These are phyloP conservation scores for Acanthoscelides obtectus DNA, from an alignment of 2,888 invertebrate genomes.

Conservation along the genomic window DNA sequence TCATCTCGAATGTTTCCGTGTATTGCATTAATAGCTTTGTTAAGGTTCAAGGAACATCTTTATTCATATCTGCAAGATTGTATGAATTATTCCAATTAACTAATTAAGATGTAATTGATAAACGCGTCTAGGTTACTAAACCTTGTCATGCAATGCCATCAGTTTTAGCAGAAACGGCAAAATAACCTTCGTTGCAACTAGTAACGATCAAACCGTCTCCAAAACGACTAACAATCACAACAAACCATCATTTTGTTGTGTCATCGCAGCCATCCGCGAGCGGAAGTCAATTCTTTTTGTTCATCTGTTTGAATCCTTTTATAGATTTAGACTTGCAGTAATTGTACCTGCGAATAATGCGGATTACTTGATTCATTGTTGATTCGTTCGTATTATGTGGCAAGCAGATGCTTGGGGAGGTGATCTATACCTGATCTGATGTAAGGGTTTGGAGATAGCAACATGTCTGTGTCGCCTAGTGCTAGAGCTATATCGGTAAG, in stretches of 20 bases:
- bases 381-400: background rate
- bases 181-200: background rate
- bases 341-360: background rate
- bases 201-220: background rate
- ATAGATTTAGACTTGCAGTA: background rate
- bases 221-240: background rate
- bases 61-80: background rate
- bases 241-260: background rate
- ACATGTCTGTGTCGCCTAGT: conserved; percentile 10
- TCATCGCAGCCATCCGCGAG: background rate
- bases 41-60: no score
- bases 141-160: background rate
- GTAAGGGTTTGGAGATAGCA: background rate
- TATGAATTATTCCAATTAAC: background rate
- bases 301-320: background rate
- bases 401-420: background rate
- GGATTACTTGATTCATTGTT: background rate
- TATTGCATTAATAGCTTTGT: no score
- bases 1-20: no score
- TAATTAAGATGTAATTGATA: background rate
- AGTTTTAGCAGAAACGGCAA: background rate
- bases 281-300: background rate
- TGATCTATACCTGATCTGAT: background rate
- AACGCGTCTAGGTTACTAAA: background rate
- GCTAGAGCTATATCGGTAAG: conserved; percentile 7